These are phyloP conservation scores for Sialis fuliginosa DNA, from an alignment of 2,888 invertebrate genomes.

Conservation along the genomic window DNA sequence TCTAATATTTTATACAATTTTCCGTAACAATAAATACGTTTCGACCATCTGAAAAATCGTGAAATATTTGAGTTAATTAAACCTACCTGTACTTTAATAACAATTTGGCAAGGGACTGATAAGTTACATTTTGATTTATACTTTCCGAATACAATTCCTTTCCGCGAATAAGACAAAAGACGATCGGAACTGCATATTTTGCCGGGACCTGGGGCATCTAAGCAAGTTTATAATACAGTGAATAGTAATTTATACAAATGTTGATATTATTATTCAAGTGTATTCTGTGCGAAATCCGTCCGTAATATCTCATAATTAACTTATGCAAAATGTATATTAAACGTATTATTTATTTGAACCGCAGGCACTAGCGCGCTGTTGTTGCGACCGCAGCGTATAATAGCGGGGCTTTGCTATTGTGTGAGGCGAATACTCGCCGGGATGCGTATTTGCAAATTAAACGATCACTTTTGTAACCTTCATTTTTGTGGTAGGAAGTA, in stretches of 20 bases:
- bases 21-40: too few species aligned
- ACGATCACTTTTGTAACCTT: not conserved
- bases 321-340: conserved; percentile 17
- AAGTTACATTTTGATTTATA: too few species aligned
- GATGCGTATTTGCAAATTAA: not conserved
- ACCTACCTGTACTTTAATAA: too few species aligned
- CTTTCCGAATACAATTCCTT: too few species aligned
- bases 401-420: conserved; percentile 9
- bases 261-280: conserved; percentile 4
- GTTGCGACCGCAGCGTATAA: conserved; percentile 6
- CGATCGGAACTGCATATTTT: too few species aligned
- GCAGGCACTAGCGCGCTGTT: conserved; percentile 8
- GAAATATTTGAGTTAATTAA: too few species aligned
- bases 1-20: too few species aligned
- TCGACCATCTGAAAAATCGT: too few species aligned
- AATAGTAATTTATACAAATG: not conserved
- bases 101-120: too few species aligned
- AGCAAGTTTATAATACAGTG: not conserved
- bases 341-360: conserved; percentile 9
- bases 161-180: too few species aligned
- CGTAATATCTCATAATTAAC: conserved; percentile 22
- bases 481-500: too few species aligned
- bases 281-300: conserved; percentile 2
- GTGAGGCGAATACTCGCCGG: not conserved
- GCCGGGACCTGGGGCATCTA: too few species aligned